Base-by-base conservation (phyloP, 2,113 vertebrate genomes). In the Andinoacara biseriatus region DNA sequence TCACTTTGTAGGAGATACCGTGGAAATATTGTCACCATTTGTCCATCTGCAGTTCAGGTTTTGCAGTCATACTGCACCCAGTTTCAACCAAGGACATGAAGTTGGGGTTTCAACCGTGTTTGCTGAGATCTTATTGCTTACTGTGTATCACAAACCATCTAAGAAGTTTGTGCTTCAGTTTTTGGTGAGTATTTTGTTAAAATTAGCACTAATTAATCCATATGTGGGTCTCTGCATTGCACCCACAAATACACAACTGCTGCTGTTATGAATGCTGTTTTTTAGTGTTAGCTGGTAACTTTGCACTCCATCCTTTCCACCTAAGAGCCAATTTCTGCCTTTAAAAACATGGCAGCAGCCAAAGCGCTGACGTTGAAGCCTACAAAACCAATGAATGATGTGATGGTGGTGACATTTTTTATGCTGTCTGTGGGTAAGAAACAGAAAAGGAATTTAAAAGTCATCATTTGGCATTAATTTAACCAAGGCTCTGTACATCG, bases 261-360 rank as follows among this genome's bases (percentile, higher is more conserved):
- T 31, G 29, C 29, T 31, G 29, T 69, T 69, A 49, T 0, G 0
- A 20, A 69, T 49, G 24, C 65, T 3, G 5, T 43, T 49, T 49
- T 69, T 29, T 17, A 29, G 43, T 20, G 40, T 49, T 69, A 13
- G 43, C 43, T 72, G 49, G 29, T 31, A 72, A 52, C 43, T 31
- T 52, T 5, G 29, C 43, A 72, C 46, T 52, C 43, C 26, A 26
- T 20, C 24, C 17, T 20, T 54, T 72, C 17, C 52, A 31, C 67
- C 0, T 54, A 52, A 31, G 31, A 31, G 26, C 17, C 31, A 5
- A 72, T 10, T n/a, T 72, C 65, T 31, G 24, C 5, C 43, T 52
- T 46, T 0, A 52, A n/a, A 17, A 49, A 49, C 14, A 67, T 22
- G 26, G 22, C 63, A 69, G 63, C 10, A 46, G 43, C 24, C 43